Base-by-base conservation (phyloP, 2,797 vertebrate species). In the Phoebastria nigripes region DNA sequence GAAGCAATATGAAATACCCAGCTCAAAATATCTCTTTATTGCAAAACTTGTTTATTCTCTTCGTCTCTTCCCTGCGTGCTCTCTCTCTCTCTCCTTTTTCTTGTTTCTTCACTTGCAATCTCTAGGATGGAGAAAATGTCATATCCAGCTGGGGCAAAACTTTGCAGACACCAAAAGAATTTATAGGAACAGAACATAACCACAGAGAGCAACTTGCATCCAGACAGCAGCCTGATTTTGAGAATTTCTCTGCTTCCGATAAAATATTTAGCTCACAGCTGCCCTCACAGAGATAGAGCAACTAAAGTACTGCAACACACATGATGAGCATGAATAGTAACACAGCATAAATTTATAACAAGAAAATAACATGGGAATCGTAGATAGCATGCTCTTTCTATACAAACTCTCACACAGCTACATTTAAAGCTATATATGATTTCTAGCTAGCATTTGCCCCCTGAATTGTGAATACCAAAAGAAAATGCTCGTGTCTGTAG, bases 91-190 rank as follows among this genome's bases (percentile, higher is more conserved):
- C 15, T 42, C 15, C 1, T 37, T 33, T 65, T 46, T 42, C 7
- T 52, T 70, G 78, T 83, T 83, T 39, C 54, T 82, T 82, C 54
- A 54, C 70, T 85, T 94, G 69, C 54, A 80, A 11, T 66, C 29
- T 79, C 71, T 55, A 73, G 42, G 49, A 87, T 42, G 66, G 74
- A 91, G 63, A 89, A 97, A 95, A 97, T 14, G 51, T 54, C 70
- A 84, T 71, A 95, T 66, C 87, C 89, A 94, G 82, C 78, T 89
- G 88, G 44, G 80, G 74, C 26, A 95, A 95, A 92, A 94, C 65
- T 95, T 78, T 84, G 67, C 47, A 89, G 80, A 71, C 69, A 90
- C 80, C 74, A 71, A 87, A 90, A 70, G 80, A 84, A 69, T 90
- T 93, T 85, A 85, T 9, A 90, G 74, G 65, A 95, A 93, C 67